Evolutionary conservation across 2,797 vertebrate genomes (phyloP).

Genomic region (Diceros bicornis): DNA sequence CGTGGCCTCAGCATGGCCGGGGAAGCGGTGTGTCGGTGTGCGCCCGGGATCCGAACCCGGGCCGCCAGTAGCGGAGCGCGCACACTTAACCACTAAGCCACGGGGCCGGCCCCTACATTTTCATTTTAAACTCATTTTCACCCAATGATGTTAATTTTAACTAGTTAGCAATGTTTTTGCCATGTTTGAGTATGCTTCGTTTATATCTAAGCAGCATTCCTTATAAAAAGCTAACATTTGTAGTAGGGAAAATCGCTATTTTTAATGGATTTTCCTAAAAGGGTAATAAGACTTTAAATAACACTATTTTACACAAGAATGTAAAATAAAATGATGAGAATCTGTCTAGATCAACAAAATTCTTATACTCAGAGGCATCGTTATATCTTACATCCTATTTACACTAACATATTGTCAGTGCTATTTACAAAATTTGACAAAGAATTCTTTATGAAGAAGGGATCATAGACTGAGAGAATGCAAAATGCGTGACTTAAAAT

Average conservation of each 20-base stretch:
- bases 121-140: conserved; percentile 70
- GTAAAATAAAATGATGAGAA: conserved; percentile 36
- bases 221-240: conserved; percentile 20
- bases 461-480: background rate
- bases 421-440: conserved; percentile 14
- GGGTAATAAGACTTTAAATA: conserved; percentile 35
- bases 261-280: conserved; percentile 49
- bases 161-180: conserved; percentile 9
- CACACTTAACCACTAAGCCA: no score
- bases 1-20: no score
- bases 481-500: background rate
- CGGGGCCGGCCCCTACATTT: background rate
- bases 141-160: conserved; percentile 37
- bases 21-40: no score
- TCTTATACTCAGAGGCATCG: background rate
- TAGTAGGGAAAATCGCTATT: conserved; percentile 12
- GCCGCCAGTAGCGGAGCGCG: no score
- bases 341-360: background rate
- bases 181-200: conserved; percentile 11
- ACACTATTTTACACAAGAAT: background rate
- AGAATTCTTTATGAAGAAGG: background rate
- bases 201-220: conserved; percentile 19
- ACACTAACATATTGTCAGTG: background rate
- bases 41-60: no score
- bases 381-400: conserved; percentile 1